Percentiles rank a stretch among this genome's conserved stretches.
These are phyloP conservation scores for Gryllus bimaculatus DNA, from an alignment of 1,140 invertebrate genomes.

Conservation along the genomic window DNA sequence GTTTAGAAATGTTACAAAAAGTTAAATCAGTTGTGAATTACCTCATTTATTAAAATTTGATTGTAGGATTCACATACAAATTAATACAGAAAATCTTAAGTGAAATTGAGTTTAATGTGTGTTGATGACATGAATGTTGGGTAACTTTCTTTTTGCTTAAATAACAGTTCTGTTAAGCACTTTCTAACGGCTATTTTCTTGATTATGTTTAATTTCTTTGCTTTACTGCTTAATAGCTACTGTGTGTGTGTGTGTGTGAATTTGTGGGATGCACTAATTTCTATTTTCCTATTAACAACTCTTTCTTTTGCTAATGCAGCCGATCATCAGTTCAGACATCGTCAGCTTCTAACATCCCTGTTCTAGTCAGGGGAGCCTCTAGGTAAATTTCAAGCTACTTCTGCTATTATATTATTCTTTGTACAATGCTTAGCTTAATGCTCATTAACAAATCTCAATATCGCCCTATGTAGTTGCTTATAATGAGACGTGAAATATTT, in stretches of 20 bases:
- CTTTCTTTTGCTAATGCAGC: slow-evolving; percentile 24
- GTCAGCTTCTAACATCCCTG: slow-evolving; percentile 39
- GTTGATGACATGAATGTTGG: too few species aligned
- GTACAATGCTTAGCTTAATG: slow-evolving; percentile 12
- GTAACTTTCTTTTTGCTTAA: too few species aligned
- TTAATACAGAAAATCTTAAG: too few species aligned
- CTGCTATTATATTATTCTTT: slow-evolving; percentile 22
- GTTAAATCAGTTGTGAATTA: too few species aligned
- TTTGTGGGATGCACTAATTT: neutral
- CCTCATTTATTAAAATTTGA: neutral
- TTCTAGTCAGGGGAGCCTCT: slow-evolving; percentile 31
- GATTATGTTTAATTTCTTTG: too few species aligned
- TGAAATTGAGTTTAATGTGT: too few species aligned
- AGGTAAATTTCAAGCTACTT: slow-evolving; percentile 32
- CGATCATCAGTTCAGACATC: slow-evolving; percentile 33
- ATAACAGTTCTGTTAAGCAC: too few species aligned
- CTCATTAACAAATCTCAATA: slow-evolving; percentile 21
- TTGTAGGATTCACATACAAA: too few species aligned
- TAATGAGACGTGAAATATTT: neutral
- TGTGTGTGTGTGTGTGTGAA: slow-evolving; percentile 11
- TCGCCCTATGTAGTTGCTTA: neutral
- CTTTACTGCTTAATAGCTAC: slow-evolving; percentile 1
- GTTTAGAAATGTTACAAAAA: too few species aligned
- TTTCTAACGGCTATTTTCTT: too few species aligned
- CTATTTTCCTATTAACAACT: slow-evolving; percentile 1